These are phyloP conservation scores for Xestobium rufovillosum DNA, from an alignment of 2,888 invertebrate species.

Conservation along the genomic window DNA sequence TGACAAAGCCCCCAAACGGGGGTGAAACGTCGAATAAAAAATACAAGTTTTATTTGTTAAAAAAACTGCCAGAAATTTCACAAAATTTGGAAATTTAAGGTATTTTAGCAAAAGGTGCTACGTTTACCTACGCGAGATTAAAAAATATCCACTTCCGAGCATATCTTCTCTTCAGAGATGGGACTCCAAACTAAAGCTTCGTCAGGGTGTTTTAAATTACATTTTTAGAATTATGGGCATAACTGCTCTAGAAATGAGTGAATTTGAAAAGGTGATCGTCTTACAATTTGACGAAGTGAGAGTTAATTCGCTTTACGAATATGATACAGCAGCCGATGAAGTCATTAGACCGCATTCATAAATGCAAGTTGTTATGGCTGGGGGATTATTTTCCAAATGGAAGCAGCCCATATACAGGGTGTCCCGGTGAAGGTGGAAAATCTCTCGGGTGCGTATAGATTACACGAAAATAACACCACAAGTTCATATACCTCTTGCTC, in stretches of 20 bases:
- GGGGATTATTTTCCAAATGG: slow-evolving; percentile 8
- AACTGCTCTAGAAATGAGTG: slow-evolving; percentile 10
- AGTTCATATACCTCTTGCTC: too few relatives aligned
- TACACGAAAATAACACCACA: too few relatives aligned
- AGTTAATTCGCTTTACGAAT: slow-evolving; percentile 17
- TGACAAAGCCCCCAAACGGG: too few relatives aligned
- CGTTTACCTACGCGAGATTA: slow-evolving; percentile 17
- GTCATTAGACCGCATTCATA: slow-evolving; percentile 14
- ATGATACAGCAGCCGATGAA: slow-evolving; percentile 18
- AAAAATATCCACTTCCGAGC: slow-evolving; percentile 24
- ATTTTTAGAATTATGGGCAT: slow-evolving; percentile 10
- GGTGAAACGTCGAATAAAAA: too few relatives aligned
- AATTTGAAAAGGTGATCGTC: slow-evolving; percentile 14
- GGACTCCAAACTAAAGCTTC: slow-evolving; percentile 18
- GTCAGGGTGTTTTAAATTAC: slow-evolving; percentile 16
- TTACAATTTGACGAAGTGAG: slow-evolving; percentile 20
- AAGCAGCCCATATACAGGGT: slow-evolving; percentile 5
- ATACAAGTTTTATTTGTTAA: too few relatives aligned
- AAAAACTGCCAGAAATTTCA: too few relatives aligned
- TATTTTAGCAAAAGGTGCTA: slow-evolving; percentile 22
- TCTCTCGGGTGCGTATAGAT: too few relatives aligned
- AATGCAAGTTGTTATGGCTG: slow-evolving; percentile 6
- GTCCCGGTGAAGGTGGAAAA: too few relatives aligned
- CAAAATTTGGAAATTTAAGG: too few relatives aligned
- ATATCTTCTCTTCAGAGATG: slow-evolving; percentile 18